phyloP scores from a whole-genome alignment of 53 echinoderm and acorn worm species.

The Stichopus horrens region DNA sequence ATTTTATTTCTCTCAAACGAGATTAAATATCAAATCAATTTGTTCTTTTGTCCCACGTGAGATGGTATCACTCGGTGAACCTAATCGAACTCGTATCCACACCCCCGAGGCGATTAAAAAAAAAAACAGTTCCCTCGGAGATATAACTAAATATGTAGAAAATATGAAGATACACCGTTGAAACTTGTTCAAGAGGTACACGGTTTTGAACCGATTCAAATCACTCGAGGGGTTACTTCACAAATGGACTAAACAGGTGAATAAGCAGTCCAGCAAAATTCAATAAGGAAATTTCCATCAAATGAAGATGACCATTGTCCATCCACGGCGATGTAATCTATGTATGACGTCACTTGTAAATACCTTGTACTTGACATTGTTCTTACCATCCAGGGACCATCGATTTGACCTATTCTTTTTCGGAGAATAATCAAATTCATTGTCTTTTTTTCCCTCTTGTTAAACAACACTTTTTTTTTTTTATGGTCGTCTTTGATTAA shows the following conservation, averaged over 20 bases:
- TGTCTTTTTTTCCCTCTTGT: too few species aligned
- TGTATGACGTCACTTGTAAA: background rate
- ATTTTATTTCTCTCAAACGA: background rate
- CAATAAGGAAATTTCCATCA: background rate
- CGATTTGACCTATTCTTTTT: background rate
- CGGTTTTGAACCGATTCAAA: background rate
- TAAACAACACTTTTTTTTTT: too few species aligned
- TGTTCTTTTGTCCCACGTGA: background rate
- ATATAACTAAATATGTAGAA: background rate
- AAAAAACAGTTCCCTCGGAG: background rate
- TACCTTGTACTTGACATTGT: too few species aligned
- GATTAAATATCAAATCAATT: background rate
- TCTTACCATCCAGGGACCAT: background rate
- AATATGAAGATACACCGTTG: too few species aligned
- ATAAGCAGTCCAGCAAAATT: constrained; percentile 1
- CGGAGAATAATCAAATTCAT: too few species aligned
- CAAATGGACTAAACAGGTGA: background rate
- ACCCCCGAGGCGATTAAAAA: background rate
- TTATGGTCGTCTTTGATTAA: too few species aligned
- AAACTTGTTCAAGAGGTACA: background rate
- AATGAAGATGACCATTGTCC: background rate
- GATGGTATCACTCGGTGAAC: background rate
- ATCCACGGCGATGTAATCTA: background rate
- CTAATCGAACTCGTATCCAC: background rate
- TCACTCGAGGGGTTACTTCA: background rate